phyloP scores from a whole-genome alignment of 2,888 invertebrate species.

The Acleris holmiana region DNA sequence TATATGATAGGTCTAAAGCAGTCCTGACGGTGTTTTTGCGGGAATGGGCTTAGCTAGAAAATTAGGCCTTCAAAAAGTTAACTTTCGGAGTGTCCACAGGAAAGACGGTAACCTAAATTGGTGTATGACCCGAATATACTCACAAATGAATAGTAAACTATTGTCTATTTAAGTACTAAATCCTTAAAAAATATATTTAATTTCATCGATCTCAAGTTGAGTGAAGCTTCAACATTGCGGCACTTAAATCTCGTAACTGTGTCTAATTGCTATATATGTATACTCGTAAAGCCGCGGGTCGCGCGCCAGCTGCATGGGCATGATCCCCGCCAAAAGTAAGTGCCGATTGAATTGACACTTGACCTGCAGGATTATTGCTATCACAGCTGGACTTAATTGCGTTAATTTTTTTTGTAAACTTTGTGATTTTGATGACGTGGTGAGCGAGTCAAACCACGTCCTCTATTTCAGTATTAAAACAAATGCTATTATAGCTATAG shows the following conservation, averaged over 20 bases:
- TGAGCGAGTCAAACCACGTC: background rate
- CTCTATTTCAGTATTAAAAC: background rate
- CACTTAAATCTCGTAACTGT: slow-evolving; percentile 64
- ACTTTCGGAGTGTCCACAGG: no score
- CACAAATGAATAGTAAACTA: no score
- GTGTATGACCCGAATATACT: no score
- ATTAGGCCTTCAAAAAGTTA: no score
- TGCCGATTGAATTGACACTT: slow-evolving; percentile 64
- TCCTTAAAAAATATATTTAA: no score
- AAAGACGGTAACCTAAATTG: no score
- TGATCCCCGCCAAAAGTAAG: slow-evolving; percentile 43
- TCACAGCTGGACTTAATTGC: slow-evolving; percentile 42
- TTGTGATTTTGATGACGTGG: slow-evolving; percentile 17
- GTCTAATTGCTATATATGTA: slow-evolving; percentile 63
- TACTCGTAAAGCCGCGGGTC: slow-evolving; percentile 44
- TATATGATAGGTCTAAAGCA: no score
- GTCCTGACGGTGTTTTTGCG: no score
- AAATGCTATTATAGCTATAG: no score
- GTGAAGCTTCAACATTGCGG: slow-evolving; percentile 39
- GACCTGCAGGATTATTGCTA: slow-evolving; percentile 68
- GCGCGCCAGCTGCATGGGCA: slow-evolving; percentile 42
- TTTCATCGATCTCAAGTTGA: no score
- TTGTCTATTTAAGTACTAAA: no score
- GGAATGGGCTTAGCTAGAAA: no score
- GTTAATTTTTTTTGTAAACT: slow-evolving; percentile 29